These are phyloP conservation scores for Acanthosepion pharaonis DNA, from an alignment of 2,888 invertebrate genomes.

Conservation along the genomic window DNA sequence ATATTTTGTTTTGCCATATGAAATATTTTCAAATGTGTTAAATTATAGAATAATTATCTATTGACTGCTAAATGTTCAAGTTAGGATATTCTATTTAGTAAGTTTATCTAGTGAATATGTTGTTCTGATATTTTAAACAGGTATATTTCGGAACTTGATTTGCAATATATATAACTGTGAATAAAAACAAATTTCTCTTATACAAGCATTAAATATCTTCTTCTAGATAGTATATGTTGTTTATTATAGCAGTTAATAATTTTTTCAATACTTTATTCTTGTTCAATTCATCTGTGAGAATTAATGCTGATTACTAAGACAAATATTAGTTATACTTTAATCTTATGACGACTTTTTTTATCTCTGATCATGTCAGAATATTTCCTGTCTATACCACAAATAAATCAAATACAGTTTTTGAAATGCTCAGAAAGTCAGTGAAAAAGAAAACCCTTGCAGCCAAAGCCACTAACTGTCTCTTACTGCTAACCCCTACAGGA, in stretches of 20 bases:
- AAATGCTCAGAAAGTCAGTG: not conserved
- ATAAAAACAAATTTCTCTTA: not conserved
- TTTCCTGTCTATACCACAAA: not conserved
- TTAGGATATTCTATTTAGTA: not conserved
- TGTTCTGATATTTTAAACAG: not conserved
- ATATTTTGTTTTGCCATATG: not conserved
- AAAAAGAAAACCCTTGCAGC: not conserved
- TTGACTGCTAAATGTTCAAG: not conserved
- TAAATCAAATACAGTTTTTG: not conserved
- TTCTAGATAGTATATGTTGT: not conserved
- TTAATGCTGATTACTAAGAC: not conserved
- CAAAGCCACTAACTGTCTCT: not conserved
- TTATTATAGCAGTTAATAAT: not conserved
- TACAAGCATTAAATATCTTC: not conserved
- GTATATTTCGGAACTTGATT: not conserved
- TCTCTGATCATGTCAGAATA: not conserved
- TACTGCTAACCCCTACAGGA: constrained; percentile 33
- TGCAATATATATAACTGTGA: not conserved
- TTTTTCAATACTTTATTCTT: not conserved
- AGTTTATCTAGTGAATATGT: not conserved
- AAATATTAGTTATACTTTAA: not conserved
- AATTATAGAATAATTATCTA: not conserved
- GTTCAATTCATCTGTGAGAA: not conserved
- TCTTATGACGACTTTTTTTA: not conserved
- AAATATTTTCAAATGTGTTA: not conserved